Evolutionary conservation across 2,888 invertebrate species (phyloP).

Genomic region (Netelia inedita): DNA sequence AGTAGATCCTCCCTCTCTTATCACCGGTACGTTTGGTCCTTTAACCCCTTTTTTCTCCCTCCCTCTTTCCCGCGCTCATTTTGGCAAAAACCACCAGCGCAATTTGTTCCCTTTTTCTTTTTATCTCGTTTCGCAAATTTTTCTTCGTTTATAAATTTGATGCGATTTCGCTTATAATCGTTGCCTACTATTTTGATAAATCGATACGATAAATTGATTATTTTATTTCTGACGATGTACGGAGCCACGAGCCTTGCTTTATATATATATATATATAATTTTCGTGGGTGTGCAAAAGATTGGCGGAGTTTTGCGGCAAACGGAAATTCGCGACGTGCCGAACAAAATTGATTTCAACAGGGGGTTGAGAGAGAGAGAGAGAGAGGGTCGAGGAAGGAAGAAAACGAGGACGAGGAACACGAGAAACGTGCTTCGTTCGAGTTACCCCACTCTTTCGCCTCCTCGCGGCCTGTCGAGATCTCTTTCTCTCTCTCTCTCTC

Average conservation of each 20-base stretch:
- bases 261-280: constrained; percentile 1
- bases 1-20: constrained; percentile 34
- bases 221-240: too few species aligned
- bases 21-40: neutral
- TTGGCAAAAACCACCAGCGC: neutral
- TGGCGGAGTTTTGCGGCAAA: constrained; percentile 62
- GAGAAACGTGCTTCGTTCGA: constrained; percentile 67
- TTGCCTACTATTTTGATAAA: too few species aligned
- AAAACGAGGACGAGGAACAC: constrained; percentile 39
- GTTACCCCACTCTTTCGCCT: constrained; percentile 45
- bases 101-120: neutral
- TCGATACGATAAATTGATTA: too few species aligned
- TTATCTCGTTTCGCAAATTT: neutral
- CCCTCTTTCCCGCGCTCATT: neutral
- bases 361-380: constrained; percentile 27
- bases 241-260: too few species aligned
- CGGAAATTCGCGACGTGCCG: constrained; percentile 71
- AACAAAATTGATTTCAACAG: constrained; percentile 71
- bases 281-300: constrained; percentile 44
- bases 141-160: neutral
- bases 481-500: too few species aligned
- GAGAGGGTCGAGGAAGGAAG: constrained; percentile 9
- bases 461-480: constrained; percentile 49
- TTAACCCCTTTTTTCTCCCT: neutral
- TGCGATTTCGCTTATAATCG: too few species aligned